phyloP scores from a whole-genome alignment of 2,113 vertebrate species.

The Rafetus swinhoei region DNA sequence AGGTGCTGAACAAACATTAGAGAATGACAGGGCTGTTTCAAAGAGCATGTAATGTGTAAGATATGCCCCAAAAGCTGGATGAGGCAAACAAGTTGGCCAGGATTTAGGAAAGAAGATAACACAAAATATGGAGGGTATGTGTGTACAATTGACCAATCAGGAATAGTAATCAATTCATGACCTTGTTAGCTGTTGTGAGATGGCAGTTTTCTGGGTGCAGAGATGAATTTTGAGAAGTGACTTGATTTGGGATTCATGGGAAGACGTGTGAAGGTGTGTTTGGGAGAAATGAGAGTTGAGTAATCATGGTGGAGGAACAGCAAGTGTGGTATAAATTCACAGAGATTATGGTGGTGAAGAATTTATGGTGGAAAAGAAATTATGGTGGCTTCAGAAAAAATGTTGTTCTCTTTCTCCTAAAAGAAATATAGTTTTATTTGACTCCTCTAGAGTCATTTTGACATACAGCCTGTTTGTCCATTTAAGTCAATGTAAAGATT shows the following conservation, averaged over 20 bases:
- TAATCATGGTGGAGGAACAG: background rate
- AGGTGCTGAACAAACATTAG: background rate
- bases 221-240: background rate
- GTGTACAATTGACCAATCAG: background rate
- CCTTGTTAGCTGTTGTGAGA: background rate
- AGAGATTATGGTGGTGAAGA: background rate
- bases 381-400: background rate
- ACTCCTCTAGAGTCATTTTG: no score
- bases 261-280: background rate
- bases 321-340: background rate
- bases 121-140: background rate
- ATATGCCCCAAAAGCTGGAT: background rate
- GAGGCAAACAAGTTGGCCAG: background rate
- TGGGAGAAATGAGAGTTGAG: background rate
- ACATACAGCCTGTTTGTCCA: background rate
- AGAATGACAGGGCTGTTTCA: background rate
- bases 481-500: background rate
- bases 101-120: background rate
- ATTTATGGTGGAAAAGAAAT: background rate
- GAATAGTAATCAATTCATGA: background rate
- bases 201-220: background rate
- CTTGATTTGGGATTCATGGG: background rate
- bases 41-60: background rate
- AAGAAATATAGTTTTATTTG: no score
- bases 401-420: no score